These are phyloP conservation scores for Neuroterus valhalla DNA, from an alignment of 1,140 invertebrate genomes.

Conservation along the genomic window DNA sequence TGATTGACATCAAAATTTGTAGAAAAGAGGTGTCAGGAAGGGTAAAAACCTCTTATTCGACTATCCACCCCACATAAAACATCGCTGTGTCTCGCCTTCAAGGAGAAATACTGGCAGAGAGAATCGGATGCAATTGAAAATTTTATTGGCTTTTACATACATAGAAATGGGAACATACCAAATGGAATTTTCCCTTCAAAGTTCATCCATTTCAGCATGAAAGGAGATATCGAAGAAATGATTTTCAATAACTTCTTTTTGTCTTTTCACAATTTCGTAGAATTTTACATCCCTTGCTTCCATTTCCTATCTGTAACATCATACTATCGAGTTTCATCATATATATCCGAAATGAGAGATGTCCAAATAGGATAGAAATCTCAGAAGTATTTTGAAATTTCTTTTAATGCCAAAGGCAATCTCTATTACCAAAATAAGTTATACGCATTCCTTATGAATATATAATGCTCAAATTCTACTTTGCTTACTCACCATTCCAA, in stretches of 20 bases:
- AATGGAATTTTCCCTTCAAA: neutral
- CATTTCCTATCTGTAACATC: neutral
- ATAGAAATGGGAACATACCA: neutral
- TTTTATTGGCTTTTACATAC: constrained; percentile 8
- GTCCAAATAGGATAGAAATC: too few relatives aligned
- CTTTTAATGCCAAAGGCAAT: too few relatives aligned
- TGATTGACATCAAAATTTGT: neutral
- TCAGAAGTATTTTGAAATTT: too few relatives aligned
- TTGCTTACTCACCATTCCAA: too few relatives aligned
- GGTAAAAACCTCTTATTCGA: neutral
- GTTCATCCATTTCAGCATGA: neutral
- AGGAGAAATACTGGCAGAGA: too few relatives aligned
- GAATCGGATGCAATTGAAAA: neutral
- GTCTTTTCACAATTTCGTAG: neutral
- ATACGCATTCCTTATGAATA: too few relatives aligned
- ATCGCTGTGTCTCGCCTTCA: neutral
- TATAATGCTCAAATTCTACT: too few relatives aligned
- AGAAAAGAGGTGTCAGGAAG: neutral
- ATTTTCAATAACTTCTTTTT: neutral
- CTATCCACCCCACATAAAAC: neutral
- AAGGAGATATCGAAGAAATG: neutral
- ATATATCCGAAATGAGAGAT: too few relatives aligned
- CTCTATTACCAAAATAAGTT: too few relatives aligned
- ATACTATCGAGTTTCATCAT: too few relatives aligned
- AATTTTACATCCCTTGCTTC: neutral